phyloP scores from a whole-genome alignment of 2,113 vertebrate species.

The Platichthys flesus region DNA sequence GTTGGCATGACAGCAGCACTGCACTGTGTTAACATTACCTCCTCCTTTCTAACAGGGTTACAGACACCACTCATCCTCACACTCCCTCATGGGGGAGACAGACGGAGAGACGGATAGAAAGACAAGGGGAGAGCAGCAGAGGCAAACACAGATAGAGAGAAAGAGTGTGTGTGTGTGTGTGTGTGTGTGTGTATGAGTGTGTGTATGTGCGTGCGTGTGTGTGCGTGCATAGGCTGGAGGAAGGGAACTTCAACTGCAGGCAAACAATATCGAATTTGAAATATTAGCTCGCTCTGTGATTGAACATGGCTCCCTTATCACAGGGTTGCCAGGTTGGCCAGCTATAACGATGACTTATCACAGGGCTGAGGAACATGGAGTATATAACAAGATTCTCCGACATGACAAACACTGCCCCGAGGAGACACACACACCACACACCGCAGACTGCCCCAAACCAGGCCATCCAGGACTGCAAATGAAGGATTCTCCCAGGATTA shows the following conservation, averaged over 20 bases:
- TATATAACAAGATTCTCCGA: slow-evolving; percentile 84
- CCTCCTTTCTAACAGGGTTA: slow-evolving; percentile 53
- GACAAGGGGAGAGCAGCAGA: slow-evolving; percentile 25
- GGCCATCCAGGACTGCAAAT: slow-evolving; percentile 64
- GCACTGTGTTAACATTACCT: slow-evolving; percentile 67
- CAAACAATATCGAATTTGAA: slow-evolving; percentile 86
- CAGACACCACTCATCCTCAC: slow-evolving; percentile 55
- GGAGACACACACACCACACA: slow-evolving; percentile 73
- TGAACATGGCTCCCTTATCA: slow-evolving; percentile 86
- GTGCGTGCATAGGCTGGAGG: slow-evolving; percentile 46
- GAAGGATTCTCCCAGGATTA: slow-evolving; percentile 63
- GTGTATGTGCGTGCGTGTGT: slow-evolving; percentile 32
- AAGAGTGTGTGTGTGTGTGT: slow-evolving; percentile 21
- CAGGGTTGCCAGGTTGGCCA: slow-evolving; percentile 83
- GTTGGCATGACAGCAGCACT: slow-evolving; percentile 58
- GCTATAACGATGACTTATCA: slow-evolving; percentile 86
- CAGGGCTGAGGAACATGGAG: slow-evolving; percentile 77
- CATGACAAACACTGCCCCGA: slow-evolving; percentile 83
- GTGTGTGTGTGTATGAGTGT: slow-evolving; percentile 31
- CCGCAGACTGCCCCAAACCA: slow-evolving; percentile 70
- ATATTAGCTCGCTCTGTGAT: slow-evolving; percentile 84
- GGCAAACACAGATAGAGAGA: slow-evolving; percentile 44
- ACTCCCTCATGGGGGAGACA: slow-evolving; percentile 50
- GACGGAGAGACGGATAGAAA: slow-evolving; percentile 35
- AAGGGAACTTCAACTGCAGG: slow-evolving; percentile 73